phyloP scores from a whole-genome alignment of 2,113 vertebrate genomes.

The Malurus elegans region DNA sequence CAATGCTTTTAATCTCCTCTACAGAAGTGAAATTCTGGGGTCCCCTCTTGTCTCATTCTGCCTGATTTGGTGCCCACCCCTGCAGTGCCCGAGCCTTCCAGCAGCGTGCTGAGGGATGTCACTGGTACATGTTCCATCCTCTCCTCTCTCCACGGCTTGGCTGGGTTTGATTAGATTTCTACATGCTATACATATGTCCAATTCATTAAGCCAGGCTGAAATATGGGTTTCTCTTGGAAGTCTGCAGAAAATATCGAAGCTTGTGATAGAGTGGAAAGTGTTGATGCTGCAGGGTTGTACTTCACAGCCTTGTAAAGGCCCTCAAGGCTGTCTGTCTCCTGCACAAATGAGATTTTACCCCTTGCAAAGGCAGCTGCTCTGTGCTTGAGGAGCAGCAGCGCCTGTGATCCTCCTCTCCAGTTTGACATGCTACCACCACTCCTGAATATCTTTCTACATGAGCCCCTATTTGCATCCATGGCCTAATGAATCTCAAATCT shows the following conservation, averaged over 20 bases:
- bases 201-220: constrained; percentile 16
- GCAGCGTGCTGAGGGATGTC: accelerated
- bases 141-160: background rate
- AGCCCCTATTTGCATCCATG: background rate
- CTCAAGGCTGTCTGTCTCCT: constrained; percentile 11
- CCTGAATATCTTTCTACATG: background rate
- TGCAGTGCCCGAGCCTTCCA: background rate
- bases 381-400: background rate
- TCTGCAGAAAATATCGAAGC: background rate
- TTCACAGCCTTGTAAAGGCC: constrained; percentile 32
- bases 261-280: background rate
- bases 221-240: constrained; percentile 5
- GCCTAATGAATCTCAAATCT: background rate
- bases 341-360: constrained; percentile 34
- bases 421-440: background rate
- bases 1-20: background rate
- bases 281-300: constrained; percentile 50
- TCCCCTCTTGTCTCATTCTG: background rate
- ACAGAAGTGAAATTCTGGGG: background rate
- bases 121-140: background rate
- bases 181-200: background rate
- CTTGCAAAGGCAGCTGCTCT: background rate
- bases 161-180: background rate
- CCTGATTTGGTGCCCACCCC: background rate
- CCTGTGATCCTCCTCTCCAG: background rate